phyloP scores from a whole-genome alignment of 2,113 vertebrate genomes.

The Cyphomyrus discorhynchus region DNA sequence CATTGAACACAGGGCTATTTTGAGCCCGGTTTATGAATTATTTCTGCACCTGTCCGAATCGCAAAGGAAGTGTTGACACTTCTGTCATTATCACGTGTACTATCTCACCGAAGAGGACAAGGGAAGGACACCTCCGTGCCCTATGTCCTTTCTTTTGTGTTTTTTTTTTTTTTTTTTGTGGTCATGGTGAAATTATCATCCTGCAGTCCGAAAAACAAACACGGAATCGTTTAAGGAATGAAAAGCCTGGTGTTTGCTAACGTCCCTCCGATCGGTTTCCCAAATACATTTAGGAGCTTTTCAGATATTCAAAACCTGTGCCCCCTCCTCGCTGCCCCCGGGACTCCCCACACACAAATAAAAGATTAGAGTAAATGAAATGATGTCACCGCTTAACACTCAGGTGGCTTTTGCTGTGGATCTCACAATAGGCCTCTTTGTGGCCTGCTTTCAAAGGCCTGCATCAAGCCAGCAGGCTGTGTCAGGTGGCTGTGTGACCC shows the following conservation, averaged over 20 bases:
- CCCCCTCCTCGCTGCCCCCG: background rate
- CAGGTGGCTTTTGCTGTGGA: constrained; percentile 3
- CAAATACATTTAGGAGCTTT: background rate
- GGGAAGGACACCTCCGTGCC: background rate
- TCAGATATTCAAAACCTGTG: background rate
- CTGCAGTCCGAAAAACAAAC: background rate
- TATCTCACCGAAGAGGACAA: background rate
- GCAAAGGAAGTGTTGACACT: constrained; percentile 25
- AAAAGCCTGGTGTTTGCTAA: background rate
- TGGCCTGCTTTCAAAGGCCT: background rate
- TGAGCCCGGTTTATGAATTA: constrained; percentile 34
- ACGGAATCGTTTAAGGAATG: background rate
- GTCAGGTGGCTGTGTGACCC: background rate
- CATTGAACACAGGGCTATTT: constrained; percentile 41
- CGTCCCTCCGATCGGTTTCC: background rate
- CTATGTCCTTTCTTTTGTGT: background rate
- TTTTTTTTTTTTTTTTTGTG: background rate
- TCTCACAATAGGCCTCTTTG: background rate
- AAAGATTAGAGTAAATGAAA: constrained; percentile 19
- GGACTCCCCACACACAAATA: constrained; percentile 15
- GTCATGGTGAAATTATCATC: background rate
- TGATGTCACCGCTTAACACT: constrained; percentile 23
- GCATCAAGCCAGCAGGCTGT: background rate
- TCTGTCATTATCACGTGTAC: constrained; percentile 6
- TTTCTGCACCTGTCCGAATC: constrained; percentile 38